Conservation (phyloP, 64 coral and sea anemone species). For the Montipora foliosa region DNA sequence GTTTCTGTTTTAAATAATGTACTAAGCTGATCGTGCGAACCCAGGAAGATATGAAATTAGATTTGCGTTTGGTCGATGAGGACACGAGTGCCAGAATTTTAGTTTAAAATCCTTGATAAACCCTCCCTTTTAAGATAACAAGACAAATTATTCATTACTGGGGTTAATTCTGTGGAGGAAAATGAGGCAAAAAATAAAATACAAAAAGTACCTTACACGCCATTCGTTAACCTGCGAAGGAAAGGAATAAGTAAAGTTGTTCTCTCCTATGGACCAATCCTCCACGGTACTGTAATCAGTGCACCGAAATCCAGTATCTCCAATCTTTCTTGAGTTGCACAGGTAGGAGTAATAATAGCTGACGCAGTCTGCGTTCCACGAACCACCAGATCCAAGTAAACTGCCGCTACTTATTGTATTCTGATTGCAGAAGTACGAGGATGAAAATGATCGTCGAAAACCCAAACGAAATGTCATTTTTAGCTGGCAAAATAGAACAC, state of each 20-base stretch:
- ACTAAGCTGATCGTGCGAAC: too few relatives aligned
- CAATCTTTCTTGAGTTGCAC: neutral
- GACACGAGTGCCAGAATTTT: too few relatives aligned
- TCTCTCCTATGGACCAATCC: slow-evolving; percentile 57
- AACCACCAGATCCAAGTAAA: neutral
- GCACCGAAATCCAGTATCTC: slow-evolving; percentile 35
- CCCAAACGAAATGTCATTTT: slow-evolving; percentile 44
- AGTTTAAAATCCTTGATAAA: too few relatives aligned
- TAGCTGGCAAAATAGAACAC: neutral
- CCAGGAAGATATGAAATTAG: too few relatives aligned
- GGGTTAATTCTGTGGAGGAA: neutral
- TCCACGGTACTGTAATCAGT: slow-evolving; percentile 45
- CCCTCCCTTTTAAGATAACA: too few relatives aligned
- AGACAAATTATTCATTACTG: too few relatives aligned
- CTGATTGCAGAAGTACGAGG: neutral
- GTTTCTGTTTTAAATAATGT: too few relatives aligned
- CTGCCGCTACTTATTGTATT: neutral
- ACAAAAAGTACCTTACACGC: neutral
- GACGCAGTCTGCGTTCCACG: slow-evolving; percentile 7
- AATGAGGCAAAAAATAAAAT: neutral
- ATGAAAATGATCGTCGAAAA: slow-evolving; percentile 1
- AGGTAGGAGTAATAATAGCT: neutral
- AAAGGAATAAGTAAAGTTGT: slow-evolving; percentile 46
- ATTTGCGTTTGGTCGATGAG: too few relatives aligned
- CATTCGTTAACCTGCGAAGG: neutral